phyloP scores from a whole-genome alignment of 2,888 invertebrate species.

The Ophion ellenae region DNA sequence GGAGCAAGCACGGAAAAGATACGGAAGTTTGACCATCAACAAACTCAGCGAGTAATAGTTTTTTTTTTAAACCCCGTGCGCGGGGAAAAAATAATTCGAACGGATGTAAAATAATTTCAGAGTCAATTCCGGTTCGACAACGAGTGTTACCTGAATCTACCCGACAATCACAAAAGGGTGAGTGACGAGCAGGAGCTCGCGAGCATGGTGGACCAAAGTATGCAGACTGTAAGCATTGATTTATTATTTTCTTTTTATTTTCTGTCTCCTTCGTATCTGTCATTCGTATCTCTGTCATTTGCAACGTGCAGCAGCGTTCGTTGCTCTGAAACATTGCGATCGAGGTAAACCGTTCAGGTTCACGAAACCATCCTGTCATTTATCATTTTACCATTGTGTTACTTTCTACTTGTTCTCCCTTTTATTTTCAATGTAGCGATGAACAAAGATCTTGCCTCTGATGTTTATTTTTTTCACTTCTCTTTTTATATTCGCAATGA shows the following conservation, averaged over 20 bases:
- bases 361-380: slow-evolving; percentile 78
- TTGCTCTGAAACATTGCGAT: slow-evolving; percentile 75
- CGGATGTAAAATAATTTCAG: slow-evolving; percentile 85
- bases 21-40: background rate
- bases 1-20: background rate
- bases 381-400: slow-evolving; percentile 4
- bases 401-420: background rate
- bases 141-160: slow-evolving; percentile 98
- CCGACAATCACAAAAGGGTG: slow-evolving; percentile 99
- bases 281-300: slow-evolving; percentile 38
- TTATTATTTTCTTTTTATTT: slow-evolving; percentile 55
- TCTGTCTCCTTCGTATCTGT: slow-evolving; percentile 50
- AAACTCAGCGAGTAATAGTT: background rate
- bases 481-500: slow-evolving; percentile 21
- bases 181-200: slow-evolving; percentile 86
- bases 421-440: slow-evolving; percentile 20
- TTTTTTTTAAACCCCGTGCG: background rate
- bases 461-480: slow-evolving; percentile 7
- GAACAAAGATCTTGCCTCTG: slow-evolving; percentile 27
- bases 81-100: background rate
- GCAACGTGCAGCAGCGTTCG: slow-evolving; percentile 68
- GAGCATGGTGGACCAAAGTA: slow-evolving; percentile 85
- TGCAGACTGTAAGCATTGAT: slow-evolving; percentile 89
- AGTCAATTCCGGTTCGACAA: slow-evolving; percentile 99
- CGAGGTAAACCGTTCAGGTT: slow-evolving; percentile 75